A percentile compares a stretch with the other conserved stretches of the same genome.
Evolutionary conservation across 2,797 vertebrate genomes (phyloP).

Genomic region (Sebastes iracundus): DNA sequence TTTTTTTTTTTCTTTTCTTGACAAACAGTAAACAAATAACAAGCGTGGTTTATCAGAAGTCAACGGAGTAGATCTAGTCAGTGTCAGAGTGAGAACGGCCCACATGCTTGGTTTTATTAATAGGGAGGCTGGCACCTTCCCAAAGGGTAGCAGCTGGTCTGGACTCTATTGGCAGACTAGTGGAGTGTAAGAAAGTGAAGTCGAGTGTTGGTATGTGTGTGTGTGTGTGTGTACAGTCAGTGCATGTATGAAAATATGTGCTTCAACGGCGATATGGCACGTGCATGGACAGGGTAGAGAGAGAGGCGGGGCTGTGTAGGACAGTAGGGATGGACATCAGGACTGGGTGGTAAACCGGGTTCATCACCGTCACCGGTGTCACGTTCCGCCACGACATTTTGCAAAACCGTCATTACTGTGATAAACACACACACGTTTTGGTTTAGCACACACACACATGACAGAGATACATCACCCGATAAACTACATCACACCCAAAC

Average conservation of each 20-base stretch:
- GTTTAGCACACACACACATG: no score
- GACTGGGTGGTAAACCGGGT: no score
- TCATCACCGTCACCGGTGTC: no score
- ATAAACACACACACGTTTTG: no score
- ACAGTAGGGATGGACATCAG: no score
- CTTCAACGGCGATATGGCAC: neutral
- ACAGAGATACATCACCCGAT: no score
- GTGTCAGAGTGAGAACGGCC: conserved; percentile 3
- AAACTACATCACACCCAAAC: no score
- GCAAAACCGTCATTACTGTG: no score
- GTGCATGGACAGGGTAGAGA: neutral
- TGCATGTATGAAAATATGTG: conserved; percentile 6
- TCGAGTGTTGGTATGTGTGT: neutral
- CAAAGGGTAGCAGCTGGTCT: conserved; percentile 63
- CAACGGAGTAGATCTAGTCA: neutral
- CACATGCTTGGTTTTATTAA: conserved; percentile 48
- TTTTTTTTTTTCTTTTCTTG: neutral
- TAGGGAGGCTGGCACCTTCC: conserved; percentile 47
- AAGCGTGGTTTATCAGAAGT: neutral
- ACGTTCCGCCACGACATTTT: no score
- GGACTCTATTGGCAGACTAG: conserved; percentile 44
- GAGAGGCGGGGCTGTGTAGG: neutral
- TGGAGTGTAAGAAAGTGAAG: conserved; percentile 8
- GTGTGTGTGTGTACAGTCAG: neutral
- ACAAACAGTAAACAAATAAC: neutral